A percentile compares a stretch with the other conserved stretches of the same genome.
phyloP scores from a whole-genome alignment of 2,797 vertebrate genomes.

The Apogon hyalosoma region DNA sequence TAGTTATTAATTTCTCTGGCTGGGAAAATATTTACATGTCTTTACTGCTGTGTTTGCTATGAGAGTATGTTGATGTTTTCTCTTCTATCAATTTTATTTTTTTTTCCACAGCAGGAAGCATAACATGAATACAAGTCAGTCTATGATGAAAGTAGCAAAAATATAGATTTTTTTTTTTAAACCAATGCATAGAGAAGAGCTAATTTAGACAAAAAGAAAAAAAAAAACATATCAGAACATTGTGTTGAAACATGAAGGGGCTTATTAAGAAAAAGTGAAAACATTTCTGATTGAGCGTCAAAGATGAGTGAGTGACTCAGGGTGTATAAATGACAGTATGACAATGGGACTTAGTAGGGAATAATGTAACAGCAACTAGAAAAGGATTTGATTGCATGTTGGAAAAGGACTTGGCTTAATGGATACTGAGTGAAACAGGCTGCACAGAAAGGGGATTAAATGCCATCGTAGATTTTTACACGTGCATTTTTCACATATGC shows the following conservation, averaged over 20 bases:
- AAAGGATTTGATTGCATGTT: conserved; percentile 67
- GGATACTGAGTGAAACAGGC: conserved; percentile 64
- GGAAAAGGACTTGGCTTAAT: conserved; percentile 56
- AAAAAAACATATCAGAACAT: too few species aligned
- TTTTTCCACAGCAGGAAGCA: conserved; percentile 14
- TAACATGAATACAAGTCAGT: conserved; percentile 11
- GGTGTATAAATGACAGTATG: conserved; percentile 18
- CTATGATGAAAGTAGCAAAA: conserved; percentile 22
- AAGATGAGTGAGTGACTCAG: conserved; percentile 22
- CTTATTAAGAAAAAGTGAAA: conserved; percentile 1
- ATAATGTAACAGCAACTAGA: conserved; percentile 55
- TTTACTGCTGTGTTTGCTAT: conserved; percentile 42
- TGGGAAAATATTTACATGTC: conserved; percentile 67
- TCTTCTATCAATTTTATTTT: conserved; percentile 37
- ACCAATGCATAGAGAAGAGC: neutral
- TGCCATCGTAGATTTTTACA: conserved; percentile 13
- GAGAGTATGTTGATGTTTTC: conserved; percentile 35
- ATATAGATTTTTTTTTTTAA: conserved; percentile 1
- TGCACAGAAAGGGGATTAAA: conserved; percentile 64
- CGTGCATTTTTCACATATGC: conserved; percentile 11
- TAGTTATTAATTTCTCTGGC: conserved; percentile 66
- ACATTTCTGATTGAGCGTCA: neutral
- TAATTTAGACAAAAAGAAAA: conserved; percentile 1
- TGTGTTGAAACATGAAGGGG: neutral
- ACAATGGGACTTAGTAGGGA: conserved; percentile 44